phyloP scores from a whole-genome alignment of 2,888 invertebrate genomes.

The Eupithecia pulchellata region DNA sequence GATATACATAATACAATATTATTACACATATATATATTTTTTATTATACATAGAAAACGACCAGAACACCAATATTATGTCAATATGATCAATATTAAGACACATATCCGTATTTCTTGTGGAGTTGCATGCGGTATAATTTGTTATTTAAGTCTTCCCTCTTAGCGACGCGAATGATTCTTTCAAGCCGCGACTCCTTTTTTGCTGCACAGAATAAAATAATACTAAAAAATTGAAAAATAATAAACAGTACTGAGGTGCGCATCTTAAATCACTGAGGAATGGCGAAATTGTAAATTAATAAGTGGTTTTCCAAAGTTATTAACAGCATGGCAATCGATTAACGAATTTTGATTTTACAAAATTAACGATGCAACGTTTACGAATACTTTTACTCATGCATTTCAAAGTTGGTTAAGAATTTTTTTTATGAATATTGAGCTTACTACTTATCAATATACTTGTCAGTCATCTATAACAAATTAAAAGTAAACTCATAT shows the following conservation, averaged over 20 bases:
- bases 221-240: neutral
- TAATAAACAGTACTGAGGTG: neutral
- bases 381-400: no score
- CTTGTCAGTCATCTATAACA: no score
- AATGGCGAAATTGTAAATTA: neutral
- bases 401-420: no score
- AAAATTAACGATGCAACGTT: neutral
- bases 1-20: no score
- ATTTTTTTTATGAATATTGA: no score
- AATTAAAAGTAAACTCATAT: no score
- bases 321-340: neutral
- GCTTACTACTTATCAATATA: no score
- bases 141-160: accelerated
- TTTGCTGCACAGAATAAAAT: neutral
- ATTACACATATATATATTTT: no score
- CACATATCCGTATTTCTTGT: neutral
- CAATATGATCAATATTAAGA: no score
- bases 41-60: no score
- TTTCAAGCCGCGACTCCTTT: neutral
- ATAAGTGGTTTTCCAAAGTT: neutral
- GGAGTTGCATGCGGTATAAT: neutral
- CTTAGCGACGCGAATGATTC: neutral
- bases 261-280: neutral
- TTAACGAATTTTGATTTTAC: neutral
- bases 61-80: no score